These are phyloP conservation scores for Mus pahari DNA, from an alignment of 2,113 vertebrate species.

Conservation along the genomic window DNA sequence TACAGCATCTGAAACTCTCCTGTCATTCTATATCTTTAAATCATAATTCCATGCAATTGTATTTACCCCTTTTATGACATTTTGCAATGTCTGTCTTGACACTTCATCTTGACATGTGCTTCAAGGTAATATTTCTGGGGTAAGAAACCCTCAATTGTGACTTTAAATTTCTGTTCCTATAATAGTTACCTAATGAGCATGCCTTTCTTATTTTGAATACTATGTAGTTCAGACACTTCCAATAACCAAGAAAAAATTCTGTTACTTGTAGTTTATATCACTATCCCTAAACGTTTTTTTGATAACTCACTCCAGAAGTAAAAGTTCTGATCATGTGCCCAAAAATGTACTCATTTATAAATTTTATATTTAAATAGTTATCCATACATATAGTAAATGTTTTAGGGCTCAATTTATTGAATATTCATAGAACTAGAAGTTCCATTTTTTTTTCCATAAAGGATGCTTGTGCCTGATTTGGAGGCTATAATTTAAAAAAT, in stretches of 20 bases:
- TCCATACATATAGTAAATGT: not conserved
- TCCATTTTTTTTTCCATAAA: not conserved
- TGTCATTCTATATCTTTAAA: not conserved
- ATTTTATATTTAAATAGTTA: not conserved
- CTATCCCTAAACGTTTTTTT: not conserved
- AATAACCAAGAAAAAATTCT: not conserved
- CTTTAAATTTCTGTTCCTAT: not conserved
- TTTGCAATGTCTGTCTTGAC: constrained; percentile 24
- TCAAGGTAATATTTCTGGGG: constrained; percentile 3
- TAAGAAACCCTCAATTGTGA: not conserved
- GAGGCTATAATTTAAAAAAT: not conserved
- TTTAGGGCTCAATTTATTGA: not conserved
- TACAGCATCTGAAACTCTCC: not conserved
- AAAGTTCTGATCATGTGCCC: not conserved
- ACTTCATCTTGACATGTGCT: constrained; percentile 16
- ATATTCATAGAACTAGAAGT: not conserved
- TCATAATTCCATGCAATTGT: not conserved
- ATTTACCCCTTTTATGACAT: not conserved
- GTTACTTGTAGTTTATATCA: not conserved
- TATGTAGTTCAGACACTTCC: not conserved
- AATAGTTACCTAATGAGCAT: not conserved
- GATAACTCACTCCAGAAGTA: not conserved
- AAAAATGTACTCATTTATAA: not conserved
- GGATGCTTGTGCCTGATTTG: too few relatives aligned
- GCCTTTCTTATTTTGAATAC: not conserved